phyloP scores from a whole-genome alignment of 1,140 invertebrate genomes.

The Brachionus angularis region DNA sequence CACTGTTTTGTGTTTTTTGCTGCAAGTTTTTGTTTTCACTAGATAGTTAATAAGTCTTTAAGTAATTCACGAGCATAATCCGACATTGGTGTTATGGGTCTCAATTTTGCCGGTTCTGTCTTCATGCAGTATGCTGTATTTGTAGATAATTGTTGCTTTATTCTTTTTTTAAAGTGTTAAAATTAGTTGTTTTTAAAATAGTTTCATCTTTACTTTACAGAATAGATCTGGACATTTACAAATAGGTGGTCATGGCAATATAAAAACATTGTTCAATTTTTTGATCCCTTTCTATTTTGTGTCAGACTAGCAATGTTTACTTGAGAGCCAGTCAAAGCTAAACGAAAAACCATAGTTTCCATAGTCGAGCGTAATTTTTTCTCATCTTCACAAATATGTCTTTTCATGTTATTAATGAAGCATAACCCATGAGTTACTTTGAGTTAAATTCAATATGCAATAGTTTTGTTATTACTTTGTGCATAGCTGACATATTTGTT shows the following conservation, averaged over 20 bases:
- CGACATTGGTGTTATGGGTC: constrained; percentile 1
- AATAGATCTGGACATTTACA: constrained; percentile 72
- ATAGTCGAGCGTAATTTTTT: constrained; percentile 71
- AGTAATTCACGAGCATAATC: constrained; percentile 26
- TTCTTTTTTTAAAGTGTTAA: constrained; percentile 7
- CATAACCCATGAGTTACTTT: constrained; percentile 69
- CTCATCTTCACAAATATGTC: constrained; percentile 78
- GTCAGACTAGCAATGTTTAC: constrained; percentile 53
- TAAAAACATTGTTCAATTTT: constrained; percentile 76
- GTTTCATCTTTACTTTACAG: constrained; percentile 61
- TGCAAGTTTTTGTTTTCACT: neutral
- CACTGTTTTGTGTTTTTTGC: constrained; percentile 49
- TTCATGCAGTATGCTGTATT: neutral
- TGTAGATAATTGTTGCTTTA: neutral
- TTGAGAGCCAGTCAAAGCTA: constrained; percentile 62
- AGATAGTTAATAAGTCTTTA: constrained; percentile 22
- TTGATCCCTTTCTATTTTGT: constrained; percentile 64
- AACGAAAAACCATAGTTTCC: constrained; percentile 74
- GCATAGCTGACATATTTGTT: constrained; percentile 77
- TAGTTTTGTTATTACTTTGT: constrained; percentile 70
- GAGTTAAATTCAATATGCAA: constrained; percentile 70
- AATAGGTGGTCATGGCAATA: constrained; percentile 74
- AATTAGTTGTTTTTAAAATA: constrained; percentile 48
- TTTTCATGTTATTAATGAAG: constrained; percentile 73
- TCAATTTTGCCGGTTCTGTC: constrained; percentile 17